Evolutionary conservation across 2,888 invertebrate species (phyloP).

Genomic region (Aphidoletes aphidimyza): DNA sequence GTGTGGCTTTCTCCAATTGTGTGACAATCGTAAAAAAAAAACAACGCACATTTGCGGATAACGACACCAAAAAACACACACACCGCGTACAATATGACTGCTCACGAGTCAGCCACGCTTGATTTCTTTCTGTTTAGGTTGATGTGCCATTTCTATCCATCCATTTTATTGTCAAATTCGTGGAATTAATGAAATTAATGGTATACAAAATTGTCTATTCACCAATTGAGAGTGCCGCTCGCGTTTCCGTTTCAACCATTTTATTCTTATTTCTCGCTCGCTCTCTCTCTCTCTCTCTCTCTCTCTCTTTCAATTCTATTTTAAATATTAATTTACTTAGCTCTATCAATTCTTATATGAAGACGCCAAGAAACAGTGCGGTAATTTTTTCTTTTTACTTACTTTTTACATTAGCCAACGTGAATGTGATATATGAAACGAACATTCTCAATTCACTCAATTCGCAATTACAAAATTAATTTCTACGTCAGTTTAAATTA

Average conservation of each 20-base stretch:
- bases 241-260: neutral
- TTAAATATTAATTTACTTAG: too few species aligned
- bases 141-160: neutral
- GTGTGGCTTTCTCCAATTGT: constrained; percentile 52
- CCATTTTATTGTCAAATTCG: constrained; percentile 26
- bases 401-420: too few species aligned
- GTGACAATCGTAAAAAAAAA: constrained; percentile 37
- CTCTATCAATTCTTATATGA: too few species aligned
- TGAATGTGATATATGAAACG: too few species aligned
- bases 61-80: neutral
- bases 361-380: too few species aligned
- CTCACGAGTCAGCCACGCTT: too few species aligned
- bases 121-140: neutral
- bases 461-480: too few species aligned
- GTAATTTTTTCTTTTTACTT: too few species aligned
- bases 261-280: neutral
- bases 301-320: too few species aligned
- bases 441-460: too few species aligned
- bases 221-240: neutral
- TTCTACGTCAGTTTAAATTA: too few species aligned
- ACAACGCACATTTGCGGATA: neutral
- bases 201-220: neutral
- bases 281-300: too few species aligned
- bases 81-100: neutral
- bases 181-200: neutral